phyloP scores from a whole-genome alignment of 2,113 vertebrate species.

The Ornithorhynchus anatinus region DNA sequence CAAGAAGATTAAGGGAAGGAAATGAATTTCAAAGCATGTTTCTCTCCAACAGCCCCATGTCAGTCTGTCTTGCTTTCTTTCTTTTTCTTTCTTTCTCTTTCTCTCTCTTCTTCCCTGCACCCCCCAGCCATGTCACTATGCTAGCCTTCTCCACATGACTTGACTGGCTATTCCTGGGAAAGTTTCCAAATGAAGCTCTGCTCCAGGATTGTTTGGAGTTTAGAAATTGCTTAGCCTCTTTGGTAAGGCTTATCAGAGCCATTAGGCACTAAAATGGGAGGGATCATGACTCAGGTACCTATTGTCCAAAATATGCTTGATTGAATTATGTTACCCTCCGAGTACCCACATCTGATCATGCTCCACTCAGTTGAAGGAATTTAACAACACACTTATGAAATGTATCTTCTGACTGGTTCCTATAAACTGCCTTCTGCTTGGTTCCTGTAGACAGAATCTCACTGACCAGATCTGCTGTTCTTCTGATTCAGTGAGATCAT shows the following conservation, averaged over 20 bases:
- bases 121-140: not conserved
- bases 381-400: not conserved
- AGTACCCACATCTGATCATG: too few species aligned
- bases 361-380: too few species aligned
- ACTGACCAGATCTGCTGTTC: too few species aligned
- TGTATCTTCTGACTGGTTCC: not conserved
- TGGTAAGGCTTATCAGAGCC: too few species aligned
- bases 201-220: not conserved
- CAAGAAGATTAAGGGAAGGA: not conserved
- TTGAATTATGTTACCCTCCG: too few species aligned
- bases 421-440: too few species aligned
- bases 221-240: not conserved
- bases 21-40: not conserved
- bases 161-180: not conserved
- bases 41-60: not conserved
- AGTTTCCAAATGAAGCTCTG: not conserved
- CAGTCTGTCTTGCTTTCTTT: not conserved
- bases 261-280: too few species aligned
- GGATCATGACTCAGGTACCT: too few species aligned
- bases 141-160: too few species aligned
- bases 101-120: not conserved
- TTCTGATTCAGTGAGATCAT: too few species aligned
- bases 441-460: too few species aligned
- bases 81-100: not conserved
- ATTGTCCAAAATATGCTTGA: too few species aligned